Evolutionary conservation across 2,797 vertebrate genomes (phyloP), one percentile per base, ranked within the genome.

Genomic region (Ispidina picta): DNA sequence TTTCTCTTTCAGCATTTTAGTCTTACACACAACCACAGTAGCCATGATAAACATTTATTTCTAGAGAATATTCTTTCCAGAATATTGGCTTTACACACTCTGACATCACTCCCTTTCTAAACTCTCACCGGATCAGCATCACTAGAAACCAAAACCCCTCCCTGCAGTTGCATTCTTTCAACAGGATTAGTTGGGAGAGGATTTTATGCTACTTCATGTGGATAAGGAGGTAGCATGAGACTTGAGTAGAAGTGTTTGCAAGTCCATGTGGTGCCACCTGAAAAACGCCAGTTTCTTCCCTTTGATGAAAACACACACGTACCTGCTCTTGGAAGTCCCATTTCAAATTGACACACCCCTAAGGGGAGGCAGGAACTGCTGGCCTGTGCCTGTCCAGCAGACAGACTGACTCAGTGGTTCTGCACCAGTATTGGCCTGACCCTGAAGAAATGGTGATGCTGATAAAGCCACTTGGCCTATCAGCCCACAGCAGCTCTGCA

Each of bases 391-490:
- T 19, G 55, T 77, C 85, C 55, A 28, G 70, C 70, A 26, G 44
- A 49, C 41, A 46, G 72, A 73, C 83, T 52, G 69, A 17, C 5
- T 23, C 2, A 19, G 7, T 6, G 2, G 17, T 8, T 28, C 89
- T 54, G 68, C 60, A 22, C 48, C 77, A 6, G 0, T 2, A 6
- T 0, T 8, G 26, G 66, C 56, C 68, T 0, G 28, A 71, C 62
- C 55, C 58, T 5, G 31, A 33, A 35, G 56, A 29, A 60, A 16
- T 56, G 3, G 7, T 2, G 12, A 2, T 2, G 0, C 28, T 8
- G 9, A 46, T 6, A 4, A 35, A 59, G 72, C 78, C 13, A 0
- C 88, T 16, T 1, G 1, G 48, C 2, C 0, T 1, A 8, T 5
- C 60, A 5, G 41, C 80, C 46, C 1, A 15, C n/a, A 18, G 74